A percentile compares a stretch with the other conserved stretches of the same genome.
These are phyloP conservation scores for Campoletis sonorensis DNA, from an alignment of 1,140 invertebrate species.

Conservation along the genomic window DNA sequence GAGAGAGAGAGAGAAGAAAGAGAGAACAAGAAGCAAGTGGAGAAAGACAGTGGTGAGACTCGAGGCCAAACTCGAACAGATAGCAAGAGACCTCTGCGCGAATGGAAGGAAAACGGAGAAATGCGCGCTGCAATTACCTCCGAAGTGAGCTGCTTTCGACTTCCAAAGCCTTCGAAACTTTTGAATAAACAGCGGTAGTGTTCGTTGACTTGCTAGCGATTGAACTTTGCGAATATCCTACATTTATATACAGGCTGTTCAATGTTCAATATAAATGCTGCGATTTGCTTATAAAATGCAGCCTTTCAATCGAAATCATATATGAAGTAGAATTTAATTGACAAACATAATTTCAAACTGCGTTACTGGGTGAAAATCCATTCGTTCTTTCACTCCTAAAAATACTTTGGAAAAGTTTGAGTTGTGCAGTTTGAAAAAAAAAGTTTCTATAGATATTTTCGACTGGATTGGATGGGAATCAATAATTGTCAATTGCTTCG, in stretches of 20 bases:
- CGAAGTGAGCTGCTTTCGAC: conserved; percentile 74
- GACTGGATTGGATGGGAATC: no score
- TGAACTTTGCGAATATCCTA: conserved; percentile 61
- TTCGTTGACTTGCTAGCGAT: conserved; percentile 59
- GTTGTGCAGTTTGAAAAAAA: no score
- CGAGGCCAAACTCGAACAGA: conserved; percentile 54
- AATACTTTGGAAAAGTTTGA: no score
- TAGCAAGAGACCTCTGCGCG: conserved; percentile 57
- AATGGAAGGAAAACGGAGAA: conserved; percentile 38
- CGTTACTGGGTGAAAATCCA: no score
- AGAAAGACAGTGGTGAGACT: conserved; percentile 18
- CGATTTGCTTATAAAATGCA: background rate
- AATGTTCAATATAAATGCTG: background rate
- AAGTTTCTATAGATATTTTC: no score
- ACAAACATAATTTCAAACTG: no score
- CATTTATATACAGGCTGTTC: background rate
- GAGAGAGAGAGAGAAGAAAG: background rate
- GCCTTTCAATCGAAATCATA: no score
- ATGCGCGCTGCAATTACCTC: conserved; percentile 73
- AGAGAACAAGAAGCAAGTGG: conserved; percentile 38
- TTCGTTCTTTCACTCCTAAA: no score
- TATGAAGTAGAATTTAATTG: no score
- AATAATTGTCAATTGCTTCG: no score
- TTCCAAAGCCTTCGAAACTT: conserved; percentile 75
- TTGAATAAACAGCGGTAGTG: conserved; percentile 74